A percentile compares a stretch with the other conserved stretches of the same genome.
These are phyloP conservation scores for Parambassis ranga DNA, from an alignment of 2,797 vertebrate genomes.

Conservation along the genomic window DNA sequence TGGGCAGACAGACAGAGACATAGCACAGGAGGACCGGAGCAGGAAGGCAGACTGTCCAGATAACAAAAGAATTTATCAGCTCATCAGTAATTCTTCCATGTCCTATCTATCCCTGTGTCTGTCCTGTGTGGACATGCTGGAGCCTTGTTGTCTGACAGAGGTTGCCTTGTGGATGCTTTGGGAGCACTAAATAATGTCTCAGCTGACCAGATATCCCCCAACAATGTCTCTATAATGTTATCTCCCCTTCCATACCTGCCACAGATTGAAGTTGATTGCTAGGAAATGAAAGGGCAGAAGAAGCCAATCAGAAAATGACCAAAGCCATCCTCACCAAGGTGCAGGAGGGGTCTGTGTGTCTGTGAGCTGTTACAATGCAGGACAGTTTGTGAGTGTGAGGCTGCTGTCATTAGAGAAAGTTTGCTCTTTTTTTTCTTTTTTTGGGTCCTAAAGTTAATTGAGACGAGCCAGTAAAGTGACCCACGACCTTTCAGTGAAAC, in stretches of 20 bases:
- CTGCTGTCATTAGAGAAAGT: conserved; percentile 30
- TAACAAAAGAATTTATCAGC: conserved; percentile 75
- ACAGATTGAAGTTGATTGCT: conserved; percentile 65
- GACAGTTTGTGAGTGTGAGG: not conserved
- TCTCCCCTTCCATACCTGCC: conserved; percentile 62
- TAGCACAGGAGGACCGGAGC: conserved; percentile 42
- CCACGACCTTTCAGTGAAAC: conserved; percentile 27
- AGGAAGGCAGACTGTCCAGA: conserved; percentile 45
- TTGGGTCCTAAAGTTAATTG: conserved; percentile 57
- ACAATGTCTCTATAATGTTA: conserved; percentile 64
- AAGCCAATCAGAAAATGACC: conserved; percentile 58
- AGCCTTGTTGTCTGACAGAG: conserved; percentile 74
- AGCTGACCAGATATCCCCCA: conserved; percentile 56
- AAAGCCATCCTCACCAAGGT: conserved; percentile 16
- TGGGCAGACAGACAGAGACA: conserved; percentile 47
- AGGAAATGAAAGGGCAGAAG: conserved; percentile 67
- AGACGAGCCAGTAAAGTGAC: conserved; percentile 45
- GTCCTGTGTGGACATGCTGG: conserved; percentile 67
- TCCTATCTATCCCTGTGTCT: conserved; percentile 54
- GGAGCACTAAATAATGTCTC: conserved; percentile 68
- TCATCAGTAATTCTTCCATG: conserved; percentile 74
- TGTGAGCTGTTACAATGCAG: not conserved
- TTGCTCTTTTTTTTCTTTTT: conserved; percentile 22
- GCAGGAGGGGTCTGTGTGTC: not conserved
- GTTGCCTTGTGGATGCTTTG: conserved; percentile 59